Evolutionary conservation across 64 coral and sea anemone species (phyloP).

Genomic region (Porites australiensis): DNA sequence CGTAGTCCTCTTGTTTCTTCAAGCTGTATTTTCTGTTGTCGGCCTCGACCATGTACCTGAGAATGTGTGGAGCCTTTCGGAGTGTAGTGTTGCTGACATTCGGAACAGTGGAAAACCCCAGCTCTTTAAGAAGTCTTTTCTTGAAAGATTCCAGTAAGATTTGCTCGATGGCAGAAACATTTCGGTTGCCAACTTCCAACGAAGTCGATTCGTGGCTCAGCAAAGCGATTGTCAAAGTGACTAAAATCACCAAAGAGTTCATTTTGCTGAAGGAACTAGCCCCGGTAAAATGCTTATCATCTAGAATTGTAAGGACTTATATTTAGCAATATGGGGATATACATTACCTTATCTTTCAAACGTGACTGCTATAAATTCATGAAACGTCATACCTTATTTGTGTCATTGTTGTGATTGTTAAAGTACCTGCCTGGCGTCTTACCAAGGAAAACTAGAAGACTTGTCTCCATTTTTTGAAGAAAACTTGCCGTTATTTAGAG

Average conservation of each 20-base stretch:
- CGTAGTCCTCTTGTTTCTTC: background rate
- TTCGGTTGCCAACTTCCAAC: background rate
- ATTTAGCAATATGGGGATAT: background rate
- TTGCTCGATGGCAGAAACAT: background rate
- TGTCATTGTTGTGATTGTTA: background rate
- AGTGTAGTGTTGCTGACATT: background rate
- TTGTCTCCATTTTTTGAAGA: too few species aligned
- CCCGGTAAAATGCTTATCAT: too few species aligned
- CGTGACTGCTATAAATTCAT: background rate
- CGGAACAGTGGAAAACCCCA: constrained; percentile 3
- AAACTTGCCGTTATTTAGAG: too few species aligned
- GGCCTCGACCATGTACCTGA: background rate
- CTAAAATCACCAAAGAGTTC: constrained; percentile 15
- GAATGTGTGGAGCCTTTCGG: constrained; percentile 1
- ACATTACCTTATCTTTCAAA: background rate
- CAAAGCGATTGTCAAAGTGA: background rate
- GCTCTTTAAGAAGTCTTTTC: constrained; percentile 30
- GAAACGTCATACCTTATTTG: background rate
- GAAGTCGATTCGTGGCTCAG: background rate
- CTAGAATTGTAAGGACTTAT: background rate
- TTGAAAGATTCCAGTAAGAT: constrained; percentile 9
- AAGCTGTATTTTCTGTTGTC: background rate
- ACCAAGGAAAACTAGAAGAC: too few species aligned
- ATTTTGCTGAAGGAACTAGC: background rate
- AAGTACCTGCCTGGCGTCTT: too few species aligned